Conservation (phyloP, 2,888 invertebrate species). For the Tricholauxania praeusta region DNA sequence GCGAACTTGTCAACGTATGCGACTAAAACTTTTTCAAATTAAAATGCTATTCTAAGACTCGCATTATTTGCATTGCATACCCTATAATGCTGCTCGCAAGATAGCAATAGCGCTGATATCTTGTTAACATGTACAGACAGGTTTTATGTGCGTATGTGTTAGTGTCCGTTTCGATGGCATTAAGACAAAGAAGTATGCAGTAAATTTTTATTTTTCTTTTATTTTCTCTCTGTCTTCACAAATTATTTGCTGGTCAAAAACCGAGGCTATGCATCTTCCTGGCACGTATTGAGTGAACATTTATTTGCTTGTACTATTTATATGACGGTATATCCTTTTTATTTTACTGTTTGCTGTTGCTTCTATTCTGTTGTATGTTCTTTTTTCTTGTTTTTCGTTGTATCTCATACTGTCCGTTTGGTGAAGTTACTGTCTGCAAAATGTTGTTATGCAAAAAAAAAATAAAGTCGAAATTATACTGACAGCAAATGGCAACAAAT, state of each 20-base stretch:
- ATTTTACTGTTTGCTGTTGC: no score
- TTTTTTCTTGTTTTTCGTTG: not conserved
- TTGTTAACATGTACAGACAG: slow-evolving; percentile 8
- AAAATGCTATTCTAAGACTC: no score
- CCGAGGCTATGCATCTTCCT: slow-evolving; percentile 15
- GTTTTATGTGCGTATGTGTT: slow-evolving; percentile 1
- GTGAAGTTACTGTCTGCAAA: not conserved
- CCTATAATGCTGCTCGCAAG: not conserved
- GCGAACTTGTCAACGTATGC: no score
- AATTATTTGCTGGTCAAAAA: not conserved
- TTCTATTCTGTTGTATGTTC: no score
- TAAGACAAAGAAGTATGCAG: not conserved
- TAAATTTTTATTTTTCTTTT: not conserved
- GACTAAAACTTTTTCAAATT: no score
- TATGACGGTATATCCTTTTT: no score
- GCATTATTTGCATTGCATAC: no score
- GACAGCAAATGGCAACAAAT: not conserved
- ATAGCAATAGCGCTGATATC: not conserved
- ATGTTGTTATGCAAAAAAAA: no score
- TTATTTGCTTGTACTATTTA: slow-evolving; percentile 7
- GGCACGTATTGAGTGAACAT: slow-evolving; percentile 26
- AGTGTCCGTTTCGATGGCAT: not conserved
- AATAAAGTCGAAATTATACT: not conserved
- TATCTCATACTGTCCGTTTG: not conserved
- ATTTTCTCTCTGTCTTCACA: not conserved